Evolutionary conservation across 2,797 vertebrate species (phyloP), one percentile per base, ranked within the genome.

Genomic region (Rhabdomys pumilio): DNA sequence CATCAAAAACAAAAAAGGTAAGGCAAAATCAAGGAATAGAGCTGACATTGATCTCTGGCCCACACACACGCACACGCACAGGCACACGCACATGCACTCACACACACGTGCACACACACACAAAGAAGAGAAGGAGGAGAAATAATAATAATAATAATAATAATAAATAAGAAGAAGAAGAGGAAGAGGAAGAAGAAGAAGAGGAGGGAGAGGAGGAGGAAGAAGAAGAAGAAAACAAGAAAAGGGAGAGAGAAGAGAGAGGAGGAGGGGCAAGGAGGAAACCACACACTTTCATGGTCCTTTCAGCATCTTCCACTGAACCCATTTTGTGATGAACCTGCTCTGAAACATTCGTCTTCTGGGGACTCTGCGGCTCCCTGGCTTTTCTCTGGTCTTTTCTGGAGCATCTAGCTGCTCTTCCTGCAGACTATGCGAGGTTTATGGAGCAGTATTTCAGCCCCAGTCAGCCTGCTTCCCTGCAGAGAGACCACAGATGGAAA

Each of bases 211-310:
- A 55, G 14, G 13, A 53, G 53, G 13, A 53, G 53, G 11, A 55
- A 26, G 9, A 57, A 15, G 12, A 8, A 59, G 19, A 50, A 61
- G 55, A 59, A 59, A 82, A n/a, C 12, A 59, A 24, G 14, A 4
- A 63, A 41, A 63, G 67, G 19, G 12, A 3, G n/a, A 9, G 19
- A 1, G 3, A 11, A 8, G 12, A n/a, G 14, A 0, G 0, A 14
- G 41, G 6, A 44, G 24, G 44, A n/a, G 26, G 20, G 22, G 3
- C 14, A 24, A 15, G 69, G 34, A 34, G 15, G 26, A 53, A 4
- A 0, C 12, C 26, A 20, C 20, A 44, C n/a, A 2, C 0, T 90
- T 80, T 83, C 75, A 8, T 55, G 31, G 72, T 67, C 17, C 17
- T 26, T 1, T 7, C 6, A 44, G 38, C 44, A 13, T 76, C 31